Base-by-base conservation (phyloP, 2,797 vertebrate genomes). In the Chloroceryle amazona region DNA sequence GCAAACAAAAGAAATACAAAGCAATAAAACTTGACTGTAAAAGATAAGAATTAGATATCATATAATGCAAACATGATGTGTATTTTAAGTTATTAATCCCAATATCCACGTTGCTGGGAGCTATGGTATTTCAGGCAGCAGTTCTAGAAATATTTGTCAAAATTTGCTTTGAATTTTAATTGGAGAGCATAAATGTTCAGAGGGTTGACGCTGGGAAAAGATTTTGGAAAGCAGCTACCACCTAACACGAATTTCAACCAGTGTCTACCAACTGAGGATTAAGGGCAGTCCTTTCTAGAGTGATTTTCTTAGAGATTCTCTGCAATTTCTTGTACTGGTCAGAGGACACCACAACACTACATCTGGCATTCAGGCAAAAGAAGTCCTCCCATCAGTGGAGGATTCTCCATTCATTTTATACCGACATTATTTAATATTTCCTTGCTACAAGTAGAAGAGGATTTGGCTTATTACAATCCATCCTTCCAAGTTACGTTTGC, bases 31-130 rank as follows among this genome's bases (percentile, higher is more conserved):
- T 76, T 81, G 5, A 72, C 39, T 20, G 25, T 63, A 21, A 54
- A 28, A 94, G 39, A 81, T 60, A 78, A 91, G 86, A 86, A 35
- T 22, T 76, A 33, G 35, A 9, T 55, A n/a, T 72, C 8, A 0
- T 65, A 67, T 35, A 76, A 54, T 0, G 0, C 8, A 78, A 67
- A 92, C 18, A 14, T 55, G 33, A 39, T 0, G 0, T 42, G 15
- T 63, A 17, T 31, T 9, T 0, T 65, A 61, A 70, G 41, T 67
- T 92, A 67, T 29, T 57, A 61, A 63, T 83, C 3, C 23, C 63
- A 44, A 87, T 63, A 93, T 33, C 4, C 15, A 83, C 46, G 28
- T 23, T 51, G 49, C 37, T 87, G 86, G 82, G 47, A 71, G 51
- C 65, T 5, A 73, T 44, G 49, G 25, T 39, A 54, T 61, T 82